Conservation (phyloP, 2,113 vertebrate species). For the Amazona guildingii region DNA sequence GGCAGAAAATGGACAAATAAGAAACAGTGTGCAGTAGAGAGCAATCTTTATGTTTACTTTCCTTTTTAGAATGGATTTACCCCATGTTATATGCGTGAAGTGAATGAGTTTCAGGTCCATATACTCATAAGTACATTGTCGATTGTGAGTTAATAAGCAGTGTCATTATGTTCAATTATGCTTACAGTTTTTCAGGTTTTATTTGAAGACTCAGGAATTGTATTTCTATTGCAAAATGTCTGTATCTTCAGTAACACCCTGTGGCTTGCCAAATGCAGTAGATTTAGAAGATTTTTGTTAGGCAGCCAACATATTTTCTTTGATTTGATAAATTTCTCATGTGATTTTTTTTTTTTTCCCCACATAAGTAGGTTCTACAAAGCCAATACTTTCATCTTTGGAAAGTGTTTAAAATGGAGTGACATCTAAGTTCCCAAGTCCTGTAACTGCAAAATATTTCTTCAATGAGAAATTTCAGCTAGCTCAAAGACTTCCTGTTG, state of each 20-base stretch:
- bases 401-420: not conserved
- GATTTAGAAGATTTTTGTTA: not conserved
- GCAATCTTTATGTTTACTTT: not conserved
- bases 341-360: not conserved
- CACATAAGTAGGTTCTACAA: not conserved
- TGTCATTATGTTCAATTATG: not conserved
- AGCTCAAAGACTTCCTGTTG: not conserved
- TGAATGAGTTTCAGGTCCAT: not conserved
- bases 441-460: not conserved
- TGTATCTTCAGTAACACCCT: not conserved
- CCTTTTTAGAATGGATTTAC: not conserved
- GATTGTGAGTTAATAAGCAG: not conserved
- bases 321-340: not conserved
- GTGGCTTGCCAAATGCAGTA: not conserved
- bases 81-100: not conserved
- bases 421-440: not conserved
- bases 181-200: not conserved
- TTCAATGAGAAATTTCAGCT: constrained; percentile 3
- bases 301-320: not conserved
- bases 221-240: not conserved
- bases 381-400: not conserved
- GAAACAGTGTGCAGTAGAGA: not conserved
- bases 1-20: not conserved
- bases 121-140: not conserved
- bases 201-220: not conserved